A percentile compares a stretch with the other conserved stretches of the same genome.
These are phyloP conservation scores for Andrena flavipes DNA, from an alignment of 2,888 invertebrate species.

Conservation along the genomic window DNA sequence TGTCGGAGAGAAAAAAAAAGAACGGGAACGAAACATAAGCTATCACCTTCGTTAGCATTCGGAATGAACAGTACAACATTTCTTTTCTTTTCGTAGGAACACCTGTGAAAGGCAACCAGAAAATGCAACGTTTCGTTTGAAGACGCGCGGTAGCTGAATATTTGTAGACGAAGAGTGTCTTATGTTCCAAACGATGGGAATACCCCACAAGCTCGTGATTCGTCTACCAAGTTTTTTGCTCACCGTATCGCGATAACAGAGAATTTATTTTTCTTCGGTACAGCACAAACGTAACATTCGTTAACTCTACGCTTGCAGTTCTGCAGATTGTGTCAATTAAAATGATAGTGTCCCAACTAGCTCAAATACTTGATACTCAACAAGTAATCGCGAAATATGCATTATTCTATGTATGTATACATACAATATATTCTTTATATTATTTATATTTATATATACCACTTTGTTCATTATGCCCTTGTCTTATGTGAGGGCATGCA, in stretches of 20 bases:
- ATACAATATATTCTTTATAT: slow-evolving; percentile 51
- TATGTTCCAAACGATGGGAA: slow-evolving; percentile 18
- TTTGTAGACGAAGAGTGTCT: slow-evolving; percentile 22
- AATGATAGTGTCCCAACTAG: slow-evolving; percentile 73
- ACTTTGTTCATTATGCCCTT: slow-evolving; percentile 62
- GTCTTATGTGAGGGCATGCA: slow-evolving; percentile 45
- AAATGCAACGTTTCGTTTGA: slow-evolving; percentile 38
- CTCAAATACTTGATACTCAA: slow-evolving; percentile 72
- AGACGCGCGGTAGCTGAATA: not conserved
- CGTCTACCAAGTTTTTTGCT: not conserved
- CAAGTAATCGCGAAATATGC: slow-evolving; percentile 76
- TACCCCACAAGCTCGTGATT: slow-evolving; percentile 21
- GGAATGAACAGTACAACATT: slow-evolving; percentile 35
- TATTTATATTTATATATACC: slow-evolving; percentile 55
- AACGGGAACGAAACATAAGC: slow-evolving; percentile 4
- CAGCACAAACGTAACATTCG: slow-evolving; percentile 24
- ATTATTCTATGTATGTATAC: slow-evolving; percentile 64
- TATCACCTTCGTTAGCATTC: slow-evolving; percentile 4
- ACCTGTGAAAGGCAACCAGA: slow-evolving; percentile 52
- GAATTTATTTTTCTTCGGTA: slow-evolving; percentile 1
- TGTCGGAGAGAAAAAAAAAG: not conserved
- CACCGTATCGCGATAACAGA: not conserved
- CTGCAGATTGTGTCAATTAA: slow-evolving; percentile 23
- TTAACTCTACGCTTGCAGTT: slow-evolving; percentile 21
- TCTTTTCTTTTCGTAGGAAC: slow-evolving; percentile 51